Percentiles rank a stretch among this genome's conserved stretches.
Evolutionary conservation across 2,797 vertebrate genomes (phyloP).

Genomic region (Poecilia gillii): DNA sequence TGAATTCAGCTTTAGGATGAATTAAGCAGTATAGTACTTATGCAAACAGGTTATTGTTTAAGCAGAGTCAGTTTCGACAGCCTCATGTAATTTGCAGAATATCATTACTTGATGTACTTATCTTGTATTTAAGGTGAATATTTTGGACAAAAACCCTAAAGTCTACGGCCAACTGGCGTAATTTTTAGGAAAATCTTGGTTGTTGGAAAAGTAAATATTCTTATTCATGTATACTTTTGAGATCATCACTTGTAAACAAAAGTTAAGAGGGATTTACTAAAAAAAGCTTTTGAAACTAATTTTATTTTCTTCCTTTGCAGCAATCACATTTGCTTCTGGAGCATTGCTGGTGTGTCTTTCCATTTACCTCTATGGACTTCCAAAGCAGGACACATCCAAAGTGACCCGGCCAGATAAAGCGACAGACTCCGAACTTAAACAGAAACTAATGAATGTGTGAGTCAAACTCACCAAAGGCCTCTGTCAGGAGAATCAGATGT

Average conservation of each 20-base stretch:
- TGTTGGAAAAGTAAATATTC: not conserved
- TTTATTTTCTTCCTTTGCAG: conserved; percentile 70
- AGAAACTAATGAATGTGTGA: conserved; percentile 87
- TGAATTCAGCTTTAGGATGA: not conserved
- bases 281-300: not conserved
- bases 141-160: not conserved
- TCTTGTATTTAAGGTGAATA: not conserved
- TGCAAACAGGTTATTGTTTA: not conserved
- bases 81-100: not conserved
- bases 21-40: not conserved
- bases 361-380: conserved; percentile 96
- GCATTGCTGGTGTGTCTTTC: conserved; percentile 92
- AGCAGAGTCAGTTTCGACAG: not conserved
- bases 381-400: conserved; percentile 90
- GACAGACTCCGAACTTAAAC: conserved; percentile 69
- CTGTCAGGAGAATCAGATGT: conserved; percentile 1
- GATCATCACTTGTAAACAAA: not conserved
- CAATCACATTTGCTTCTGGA: conserved; percentile 86
- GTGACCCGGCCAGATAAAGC: conserved; percentile 71
- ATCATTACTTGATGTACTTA: not conserved
- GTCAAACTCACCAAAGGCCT: not conserved
- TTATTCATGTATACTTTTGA: not conserved
- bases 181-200: not conserved
- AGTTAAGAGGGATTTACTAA: not conserved
- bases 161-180: not conserved